Percentiles rank a stretch among this genome's conserved stretches.
Evolutionary conservation across 2,113 vertebrate species (phyloP).

Genomic region (Apus apus): DNA sequence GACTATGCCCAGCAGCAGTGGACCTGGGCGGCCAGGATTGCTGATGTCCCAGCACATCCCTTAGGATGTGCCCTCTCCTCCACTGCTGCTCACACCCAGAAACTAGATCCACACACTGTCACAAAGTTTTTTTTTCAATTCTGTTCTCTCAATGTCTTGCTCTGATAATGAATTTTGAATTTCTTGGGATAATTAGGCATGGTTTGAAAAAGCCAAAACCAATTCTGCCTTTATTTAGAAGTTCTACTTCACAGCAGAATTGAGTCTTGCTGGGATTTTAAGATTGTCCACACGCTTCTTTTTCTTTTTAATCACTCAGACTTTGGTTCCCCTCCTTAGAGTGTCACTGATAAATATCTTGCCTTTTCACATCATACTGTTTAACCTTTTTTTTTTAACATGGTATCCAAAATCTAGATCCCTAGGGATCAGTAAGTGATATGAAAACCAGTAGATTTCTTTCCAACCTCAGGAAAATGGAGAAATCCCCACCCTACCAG

Average conservation of each 20-base stretch:
- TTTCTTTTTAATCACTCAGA: background rate
- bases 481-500: background rate
- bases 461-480: conserved; percentile 6
- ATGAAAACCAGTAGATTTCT: background rate
- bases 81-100: background rate
- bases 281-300: background rate
- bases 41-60: background rate
- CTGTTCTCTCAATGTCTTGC: background rate
- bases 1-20: background rate
- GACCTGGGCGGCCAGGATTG: background rate
- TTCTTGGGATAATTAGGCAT: background rate
- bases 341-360: background rate
- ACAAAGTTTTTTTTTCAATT: background rate
- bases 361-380: background rate
- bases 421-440: background rate
- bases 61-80: background rate
- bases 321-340: background rate
- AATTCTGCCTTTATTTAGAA: background rate
- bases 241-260: background rate
- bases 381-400: background rate
- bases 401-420: background rate
- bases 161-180: background rate
- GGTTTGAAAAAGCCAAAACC: background rate
- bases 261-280: background rate
- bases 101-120: background rate